These are phyloP conservation scores for Strigops habroptila DNA, from an alignment of 2,113 vertebrate species.

Conservation along the genomic window DNA sequence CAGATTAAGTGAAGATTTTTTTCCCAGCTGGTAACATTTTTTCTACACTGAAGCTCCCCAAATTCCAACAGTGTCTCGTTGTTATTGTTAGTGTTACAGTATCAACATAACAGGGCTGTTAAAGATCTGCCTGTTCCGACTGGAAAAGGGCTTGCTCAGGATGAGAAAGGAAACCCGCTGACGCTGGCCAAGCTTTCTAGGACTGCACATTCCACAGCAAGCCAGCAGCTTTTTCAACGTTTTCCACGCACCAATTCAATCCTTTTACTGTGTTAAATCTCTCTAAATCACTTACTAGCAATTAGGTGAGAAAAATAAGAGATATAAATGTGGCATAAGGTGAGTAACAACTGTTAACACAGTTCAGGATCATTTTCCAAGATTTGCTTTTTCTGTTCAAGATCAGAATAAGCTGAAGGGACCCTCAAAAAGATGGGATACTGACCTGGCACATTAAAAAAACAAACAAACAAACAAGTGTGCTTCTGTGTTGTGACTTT, in stretches of 20 bases:
- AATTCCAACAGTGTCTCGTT: not conserved
- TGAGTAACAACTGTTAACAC: not conserved
- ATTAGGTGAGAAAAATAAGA: not conserved
- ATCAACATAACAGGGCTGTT: not conserved
- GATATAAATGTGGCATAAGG: not conserved
- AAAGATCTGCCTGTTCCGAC: slow-evolving; percentile 9
- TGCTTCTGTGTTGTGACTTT: not conserved
- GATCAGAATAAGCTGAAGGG: not conserved
- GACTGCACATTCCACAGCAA: slow-evolving; percentile 17
- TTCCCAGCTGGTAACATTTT: not conserved
- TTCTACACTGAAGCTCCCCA: not conserved
- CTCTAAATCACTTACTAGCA: not conserved
- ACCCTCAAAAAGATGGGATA: not conserved
- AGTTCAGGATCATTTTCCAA: not conserved
- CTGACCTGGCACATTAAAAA: not conserved
- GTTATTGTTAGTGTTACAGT: not conserved
- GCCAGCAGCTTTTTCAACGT: not conserved
- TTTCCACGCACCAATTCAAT: not conserved
- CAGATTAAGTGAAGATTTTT: not conserved
- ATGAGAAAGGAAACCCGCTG: not conserved
- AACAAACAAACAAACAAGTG: not conserved
- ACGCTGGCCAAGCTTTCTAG: slow-evolving; percentile 39
- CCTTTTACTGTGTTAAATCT: not conserved
- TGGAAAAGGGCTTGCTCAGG: not conserved
- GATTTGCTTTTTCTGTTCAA: not conserved